phyloP scores from a whole-genome alignment of 37 sponge, comb jelly and placozoan genomes.

The Diacarnus erythraeanus region DNA sequence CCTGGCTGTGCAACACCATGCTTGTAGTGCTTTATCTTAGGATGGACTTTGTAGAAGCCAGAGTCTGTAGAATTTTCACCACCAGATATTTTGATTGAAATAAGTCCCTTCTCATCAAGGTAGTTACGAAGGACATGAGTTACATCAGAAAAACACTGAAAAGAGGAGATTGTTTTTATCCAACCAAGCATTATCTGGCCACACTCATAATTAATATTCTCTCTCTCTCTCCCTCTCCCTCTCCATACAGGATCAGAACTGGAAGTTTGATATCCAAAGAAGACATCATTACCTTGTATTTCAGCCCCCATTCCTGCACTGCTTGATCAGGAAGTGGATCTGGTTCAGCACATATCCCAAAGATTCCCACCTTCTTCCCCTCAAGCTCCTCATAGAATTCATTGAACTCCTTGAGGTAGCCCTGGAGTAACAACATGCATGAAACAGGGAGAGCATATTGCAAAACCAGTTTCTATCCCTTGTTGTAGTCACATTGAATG shows the following conservation, averaged over 20 bases:
- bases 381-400: slow-evolving; percentile 74
- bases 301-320: slow-evolving; percentile 38
- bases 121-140: slow-evolving; percentile 69
- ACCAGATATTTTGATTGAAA: slow-evolving; percentile 52
- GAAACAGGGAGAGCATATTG: too few relatives aligned
- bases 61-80: slow-evolving; percentile 68
- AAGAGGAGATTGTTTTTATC: neutral
- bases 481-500: too few relatives aligned
- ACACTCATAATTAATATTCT: too few relatives aligned
- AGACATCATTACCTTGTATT: slow-evolving; percentile 15
- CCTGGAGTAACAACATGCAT: slow-evolving; percentile 49
- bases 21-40: slow-evolving; percentile 65
- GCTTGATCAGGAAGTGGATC: slow-evolving; percentile 56
- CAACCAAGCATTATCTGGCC: neutral
- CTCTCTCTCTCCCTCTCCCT: slow-evolving; percentile 41
- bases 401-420: slow-evolving; percentile 87
- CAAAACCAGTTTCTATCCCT: too few relatives aligned
- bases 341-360: slow-evolving; percentile 66
- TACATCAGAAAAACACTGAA: slow-evolving; percentile 71
- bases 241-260: too few relatives aligned
- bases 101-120: slow-evolving; percentile 43
- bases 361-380: slow-evolving; percentile 68
- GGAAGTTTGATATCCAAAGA: too few relatives aligned
- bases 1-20: slow-evolving; percentile 80
- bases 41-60: slow-evolving; percentile 64